Evolutionary conservation across 2,797 vertebrate species (phyloP), one percentile per base, ranked within the genome.

Genomic region (Acanthopagrus latus): DNA sequence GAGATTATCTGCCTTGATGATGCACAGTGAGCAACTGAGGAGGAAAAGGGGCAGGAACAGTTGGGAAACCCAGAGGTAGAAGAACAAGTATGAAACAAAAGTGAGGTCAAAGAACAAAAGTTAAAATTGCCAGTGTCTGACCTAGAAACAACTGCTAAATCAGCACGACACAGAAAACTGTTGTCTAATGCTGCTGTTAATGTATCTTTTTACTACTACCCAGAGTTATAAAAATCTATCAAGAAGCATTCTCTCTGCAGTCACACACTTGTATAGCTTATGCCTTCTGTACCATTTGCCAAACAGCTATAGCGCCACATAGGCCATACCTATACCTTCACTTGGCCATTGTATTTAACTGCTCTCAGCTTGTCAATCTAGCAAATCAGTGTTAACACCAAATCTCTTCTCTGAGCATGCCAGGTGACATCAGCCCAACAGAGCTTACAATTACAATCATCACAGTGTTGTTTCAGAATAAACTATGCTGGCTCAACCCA

Each of bases 1-100:
- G 98, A 99, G 95, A 99, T 99, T 94, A 99, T 99, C 95, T 99
- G 98, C 94, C 98, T 95, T 67, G 98, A 99, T 89, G 98, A 99
- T 17, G 98, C 98, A 56, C 98, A 99, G 86, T 99, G 98, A 74
- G 98, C 97, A 79, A 96, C 95, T 95, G 81, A 70, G 29, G 38
- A 74, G 2, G 2, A 14, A 74, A 41, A 51, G 46, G 0, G 29
- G 43, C n/a, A 50, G 13, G 29, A 52, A 54, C 33, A 29, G n/a
- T 21, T 21, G 20, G 18, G 17, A 54, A 66, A 62, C 50, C 46
- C 8, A 47, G 17, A 74, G 52, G 13, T 52, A 55, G 2, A 65
- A 43, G 13, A 47, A 56, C 7, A 41, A 3, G 11, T 52, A 60
- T 12, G 0, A 60, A 29, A 62, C 21, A 63, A 33, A 69, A 21